Base-by-base conservation (phyloP, 1,140 invertebrate species). In the Platyura marginata region DNA sequence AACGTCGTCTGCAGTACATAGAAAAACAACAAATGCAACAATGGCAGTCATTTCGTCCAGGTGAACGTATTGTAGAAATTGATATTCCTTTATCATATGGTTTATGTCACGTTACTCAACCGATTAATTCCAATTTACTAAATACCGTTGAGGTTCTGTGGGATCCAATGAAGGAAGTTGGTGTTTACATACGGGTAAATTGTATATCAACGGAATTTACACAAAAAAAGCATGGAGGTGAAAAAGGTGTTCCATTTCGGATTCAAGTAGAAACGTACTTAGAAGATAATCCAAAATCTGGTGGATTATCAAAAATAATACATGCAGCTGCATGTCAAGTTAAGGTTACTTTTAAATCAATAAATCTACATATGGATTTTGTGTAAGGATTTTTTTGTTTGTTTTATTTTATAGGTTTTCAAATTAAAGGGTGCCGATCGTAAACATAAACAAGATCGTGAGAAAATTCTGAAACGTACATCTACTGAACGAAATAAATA, bases 181-280 rank as follows among this genome's bases (percentile, higher is more conserved):
- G 90, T 19, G 81, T 90, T 45, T 92, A 90, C 54, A 80, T 92
- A 46, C 89, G 89, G 71, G 81, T 96, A 2, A 92, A 97, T 63
- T 95, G 90, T 59, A 96, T 96, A 45, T 94, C 89, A 46, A 96
- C 93, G 3, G 93, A 96, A 65, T 97, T 97, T 59, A 96, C 93
- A 1, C 87, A 90, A 1, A 95, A 95, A 57, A 96, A 96, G 60
- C 93, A 97, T 64, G 93, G 93, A 21, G 92, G 93, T 3, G 92
- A 96, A 62, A 96, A 96, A 61, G 93, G 92, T 5, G 91, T 96
- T 10, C 92, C 92, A 21, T 96, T 97, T 66, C 73, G 92, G 18
- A 81, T 97, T 46, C 88, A 95, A 64, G 84, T 96, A 41, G 86
- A 90, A 66, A 90, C 85, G 0, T 81, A 75, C 61, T 65, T 79